These are phyloP conservation scores for Ginglymostoma cirratum DNA, from an alignment of 2,113 vertebrate species.

Conservation along the genomic window DNA sequence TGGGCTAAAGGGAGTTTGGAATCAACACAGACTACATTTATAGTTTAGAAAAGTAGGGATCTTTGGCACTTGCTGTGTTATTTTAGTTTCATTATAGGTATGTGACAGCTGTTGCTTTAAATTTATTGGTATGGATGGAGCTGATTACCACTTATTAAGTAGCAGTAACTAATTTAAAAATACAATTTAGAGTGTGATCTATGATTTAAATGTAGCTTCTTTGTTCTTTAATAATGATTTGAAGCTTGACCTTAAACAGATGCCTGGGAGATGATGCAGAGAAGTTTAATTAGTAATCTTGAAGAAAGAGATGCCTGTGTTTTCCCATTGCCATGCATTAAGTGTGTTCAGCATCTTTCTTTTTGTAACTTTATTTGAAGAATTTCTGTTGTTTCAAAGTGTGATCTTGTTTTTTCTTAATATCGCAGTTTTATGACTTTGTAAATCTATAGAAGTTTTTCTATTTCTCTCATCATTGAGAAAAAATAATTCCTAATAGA, in stretches of 20 bases:
- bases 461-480: neutral
- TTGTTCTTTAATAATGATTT: neutral
- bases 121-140: neutral
- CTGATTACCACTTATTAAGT: neutral
- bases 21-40: neutral
- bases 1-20: neutral
- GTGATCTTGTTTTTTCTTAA: neutral
- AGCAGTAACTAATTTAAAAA: neutral
- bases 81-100: neutral
- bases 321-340: neutral
- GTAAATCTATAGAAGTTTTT: neutral
- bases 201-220: neutral
- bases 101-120: neutral
- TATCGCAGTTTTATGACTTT: conserved; percentile 8
- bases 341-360: neutral
- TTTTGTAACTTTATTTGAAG: neutral
- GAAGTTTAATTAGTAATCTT: neutral
- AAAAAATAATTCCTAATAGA: neutral
- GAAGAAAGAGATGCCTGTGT: neutral
- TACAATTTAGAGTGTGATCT: neutral
- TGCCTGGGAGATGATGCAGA: neutral
- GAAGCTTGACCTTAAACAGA: neutral
- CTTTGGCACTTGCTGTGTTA: neutral
- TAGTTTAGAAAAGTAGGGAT: neutral
- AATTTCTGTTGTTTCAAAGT: neutral